phyloP scores from a whole-genome alignment of 2,113 vertebrate genomes.

The Python bivittatus region DNA sequence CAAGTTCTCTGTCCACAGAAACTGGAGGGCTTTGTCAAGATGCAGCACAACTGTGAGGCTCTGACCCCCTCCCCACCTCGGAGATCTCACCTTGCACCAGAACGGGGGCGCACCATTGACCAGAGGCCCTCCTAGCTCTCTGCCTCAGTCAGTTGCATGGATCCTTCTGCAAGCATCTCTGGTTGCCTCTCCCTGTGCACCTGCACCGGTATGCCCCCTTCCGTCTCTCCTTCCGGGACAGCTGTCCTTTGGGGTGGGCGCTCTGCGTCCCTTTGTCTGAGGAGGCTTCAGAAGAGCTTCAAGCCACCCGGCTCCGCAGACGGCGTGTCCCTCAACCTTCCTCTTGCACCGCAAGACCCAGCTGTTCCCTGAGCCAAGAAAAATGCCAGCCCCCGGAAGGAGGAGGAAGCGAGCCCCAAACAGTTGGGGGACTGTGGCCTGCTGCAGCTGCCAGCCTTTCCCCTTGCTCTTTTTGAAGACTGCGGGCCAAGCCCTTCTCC shows the following conservation, averaged over 20 bases:
- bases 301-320: conserved; percentile 2
- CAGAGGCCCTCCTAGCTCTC: background rate
- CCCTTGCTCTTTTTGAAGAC: conserved; percentile 53
- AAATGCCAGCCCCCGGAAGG: conserved; percentile 67
- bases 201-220: background rate
- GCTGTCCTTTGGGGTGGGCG: background rate
- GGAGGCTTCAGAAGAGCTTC: background rate
- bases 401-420: conserved; percentile 20
- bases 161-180: background rate
- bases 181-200: background rate
- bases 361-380: conserved; percentile 65
- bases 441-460: conserved; percentile 27
- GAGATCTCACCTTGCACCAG: too few relatives aligned
- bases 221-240: background rate
- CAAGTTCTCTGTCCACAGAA: too few relatives aligned
- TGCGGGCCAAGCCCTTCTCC: background rate
- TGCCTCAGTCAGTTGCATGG: background rate
- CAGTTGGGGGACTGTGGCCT: conserved; percentile 32
- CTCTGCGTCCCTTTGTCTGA: background rate
- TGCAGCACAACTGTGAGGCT: too few relatives aligned
- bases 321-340: conserved; percentile 45
- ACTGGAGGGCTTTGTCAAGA: too few relatives aligned
- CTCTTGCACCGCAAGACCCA: conserved; percentile 44
- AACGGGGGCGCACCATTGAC: too few relatives aligned
- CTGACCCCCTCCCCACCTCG: too few relatives aligned